Percentiles rank a stretch among this genome's conserved stretches.
Conservation (phyloP, 2,888 invertebrate genomes). For the Rhopalosiphum nymphaeae region DNA sequence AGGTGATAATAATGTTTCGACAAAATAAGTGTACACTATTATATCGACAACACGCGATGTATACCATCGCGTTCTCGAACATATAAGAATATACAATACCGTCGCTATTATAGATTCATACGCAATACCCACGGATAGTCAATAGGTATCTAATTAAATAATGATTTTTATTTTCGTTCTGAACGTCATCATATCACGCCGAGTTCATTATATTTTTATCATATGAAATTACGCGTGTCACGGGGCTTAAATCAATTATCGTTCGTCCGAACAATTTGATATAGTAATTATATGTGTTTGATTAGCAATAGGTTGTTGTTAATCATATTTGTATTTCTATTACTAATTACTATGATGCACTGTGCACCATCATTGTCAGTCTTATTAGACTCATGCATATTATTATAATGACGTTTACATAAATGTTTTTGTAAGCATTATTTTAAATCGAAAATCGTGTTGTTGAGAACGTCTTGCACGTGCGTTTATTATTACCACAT, state of each 20-base stretch:
- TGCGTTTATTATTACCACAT: background rate
- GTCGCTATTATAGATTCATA: background rate
- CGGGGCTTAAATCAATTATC: background rate
- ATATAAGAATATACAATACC: background rate
- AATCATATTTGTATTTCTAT: background rate
- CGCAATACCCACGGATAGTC: background rate
- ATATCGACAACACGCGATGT: background rate
- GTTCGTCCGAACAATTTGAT: background rate
- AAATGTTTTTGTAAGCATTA: background rate
- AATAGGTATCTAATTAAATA: background rate
- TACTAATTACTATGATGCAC: background rate
- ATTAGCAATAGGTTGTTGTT: background rate
- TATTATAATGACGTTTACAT: background rate
- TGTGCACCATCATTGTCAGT: background rate
- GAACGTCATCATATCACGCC: background rate
- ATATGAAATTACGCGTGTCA: background rate
- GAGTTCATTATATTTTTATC: slow-evolving; percentile 1
- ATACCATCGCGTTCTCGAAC: background rate
- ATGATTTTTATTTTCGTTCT: background rate
- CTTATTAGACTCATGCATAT: background rate
- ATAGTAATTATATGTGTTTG: background rate
- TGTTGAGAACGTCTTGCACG: background rate
- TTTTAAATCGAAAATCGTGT: background rate
- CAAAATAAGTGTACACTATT: background rate
- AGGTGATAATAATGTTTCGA: background rate